Conservation (phyloP, 2,113 vertebrate genomes). For the Neolamprologus hecqui region DNA sequence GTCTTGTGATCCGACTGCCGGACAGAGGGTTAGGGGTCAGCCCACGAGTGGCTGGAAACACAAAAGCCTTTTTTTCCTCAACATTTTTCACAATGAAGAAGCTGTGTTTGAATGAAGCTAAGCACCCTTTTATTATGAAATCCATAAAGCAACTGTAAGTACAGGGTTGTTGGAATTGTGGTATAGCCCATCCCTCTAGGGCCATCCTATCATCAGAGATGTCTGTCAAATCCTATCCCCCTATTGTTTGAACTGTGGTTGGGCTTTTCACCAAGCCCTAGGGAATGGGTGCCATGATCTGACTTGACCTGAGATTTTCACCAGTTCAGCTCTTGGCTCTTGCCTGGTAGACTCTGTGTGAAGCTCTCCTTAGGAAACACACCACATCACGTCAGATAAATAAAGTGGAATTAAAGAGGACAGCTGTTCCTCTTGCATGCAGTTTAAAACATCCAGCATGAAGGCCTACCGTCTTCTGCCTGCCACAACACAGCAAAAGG, state of each 20-base stretch:
- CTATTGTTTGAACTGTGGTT: constrained; percentile 58
- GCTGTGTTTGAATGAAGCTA: constrained; percentile 39
- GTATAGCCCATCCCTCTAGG: constrained; percentile 48
- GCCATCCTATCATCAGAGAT: constrained; percentile 52
- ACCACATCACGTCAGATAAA: constrained; percentile 19
- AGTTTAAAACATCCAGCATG: constrained; percentile 6
- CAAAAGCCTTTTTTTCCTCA: constrained; percentile 54
- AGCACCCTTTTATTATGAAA: constrained; percentile 64
- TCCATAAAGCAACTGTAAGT: constrained; percentile 62
- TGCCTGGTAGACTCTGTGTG: not conserved
- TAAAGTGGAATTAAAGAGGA: constrained; percentile 6
- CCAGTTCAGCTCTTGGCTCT: not conserved
- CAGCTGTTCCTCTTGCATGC: not conserved
- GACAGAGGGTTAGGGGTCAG: constrained; percentile 51
- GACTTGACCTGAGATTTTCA: constrained; percentile 22
- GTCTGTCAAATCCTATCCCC: constrained; percentile 30
- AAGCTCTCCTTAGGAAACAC: not conserved
- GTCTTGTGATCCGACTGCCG: constrained; percentile 53
- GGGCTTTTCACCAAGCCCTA: constrained; percentile 11
- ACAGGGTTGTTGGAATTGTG: constrained; percentile 60
- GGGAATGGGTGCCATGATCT: constrained; percentile 25
- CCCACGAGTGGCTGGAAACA: constrained; percentile 54
- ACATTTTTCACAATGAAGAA: constrained; percentile 46
- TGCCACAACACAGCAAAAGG: constrained; percentile 39
- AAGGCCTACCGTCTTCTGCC: not conserved